Evolutionary conservation across 1,140 invertebrate genomes (phyloP).

Genomic region (Stratiolaelaps scimitus): DNA sequence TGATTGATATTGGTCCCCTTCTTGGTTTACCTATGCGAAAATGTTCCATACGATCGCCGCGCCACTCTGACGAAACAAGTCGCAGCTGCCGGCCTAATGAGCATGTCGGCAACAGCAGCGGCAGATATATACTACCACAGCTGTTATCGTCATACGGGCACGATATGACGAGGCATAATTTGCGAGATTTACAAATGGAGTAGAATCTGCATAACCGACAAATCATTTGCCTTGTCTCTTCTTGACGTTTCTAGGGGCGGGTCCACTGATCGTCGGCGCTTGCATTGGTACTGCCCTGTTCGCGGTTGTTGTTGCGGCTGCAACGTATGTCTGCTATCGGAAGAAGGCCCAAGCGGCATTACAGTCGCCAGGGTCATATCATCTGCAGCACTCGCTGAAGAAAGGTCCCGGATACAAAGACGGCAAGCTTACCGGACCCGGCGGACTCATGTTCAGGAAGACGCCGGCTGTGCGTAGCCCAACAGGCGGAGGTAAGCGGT

Average conservation of each 20-base stretch:
- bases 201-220: too few relatives aligned
- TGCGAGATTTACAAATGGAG: too few relatives aligned
- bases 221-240: too few relatives aligned
- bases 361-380: slow-evolving; percentile 16
- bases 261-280: slow-evolving; percentile 50
- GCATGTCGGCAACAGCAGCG: too few relatives aligned
- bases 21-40: too few relatives aligned
- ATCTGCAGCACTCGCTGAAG: slow-evolving; percentile 16
- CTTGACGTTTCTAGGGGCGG: slow-evolving; percentile 47
- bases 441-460: slow-evolving; percentile 22
- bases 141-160: too few relatives aligned
- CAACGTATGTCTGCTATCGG: slow-evolving; percentile 50
- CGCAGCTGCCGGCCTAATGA: too few relatives aligned
- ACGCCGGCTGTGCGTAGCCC: slow-evolving; percentile 22
- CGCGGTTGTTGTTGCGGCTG: slow-evolving; percentile 47
- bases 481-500: slow-evolving; percentile 3
- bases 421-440: slow-evolving; percentile 13
- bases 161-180: too few relatives aligned
- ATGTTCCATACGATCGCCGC: too few relatives aligned
- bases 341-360: slow-evolving; percentile 2
- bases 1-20: too few relatives aligned
- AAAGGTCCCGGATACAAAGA: slow-evolving; percentile 14
- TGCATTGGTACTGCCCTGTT: slow-evolving; percentile 49
- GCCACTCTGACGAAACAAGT: too few relatives aligned
- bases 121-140: too few relatives aligned